phyloP scores from a whole-genome alignment of 1,140 invertebrate species.

The Helicoverpa armigera region DNA sequence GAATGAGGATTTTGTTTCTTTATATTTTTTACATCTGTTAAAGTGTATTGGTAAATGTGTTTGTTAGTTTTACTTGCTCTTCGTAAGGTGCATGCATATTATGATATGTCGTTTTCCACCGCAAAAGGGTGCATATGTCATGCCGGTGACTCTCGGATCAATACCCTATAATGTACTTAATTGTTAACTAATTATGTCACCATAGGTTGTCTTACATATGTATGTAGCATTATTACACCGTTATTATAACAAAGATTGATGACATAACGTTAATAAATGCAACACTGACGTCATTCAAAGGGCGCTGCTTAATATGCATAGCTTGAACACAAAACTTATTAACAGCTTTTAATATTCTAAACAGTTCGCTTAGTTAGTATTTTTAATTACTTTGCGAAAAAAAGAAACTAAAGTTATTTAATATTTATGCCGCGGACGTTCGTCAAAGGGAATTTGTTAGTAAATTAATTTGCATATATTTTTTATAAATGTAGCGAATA shows the following conservation, averaged over 20 bases:
- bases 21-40: background rate
- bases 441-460: constrained; percentile 11
- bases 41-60: too few relatives aligned
- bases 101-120: too few relatives aligned
- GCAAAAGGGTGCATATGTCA: too few relatives aligned
- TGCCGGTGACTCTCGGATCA: too few relatives aligned
- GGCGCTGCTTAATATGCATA: constrained; percentile 5
- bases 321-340: background rate
- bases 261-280: background rate
- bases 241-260: too few relatives aligned
- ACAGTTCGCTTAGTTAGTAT: constrained; percentile 3
- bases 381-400: constrained; percentile 25
- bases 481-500: constrained; percentile 10
- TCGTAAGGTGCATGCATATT: too few relatives aligned
- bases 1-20: background rate
- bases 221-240: too few relatives aligned
- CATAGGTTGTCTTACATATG: too few relatives aligned
- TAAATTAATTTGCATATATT: constrained; percentile 17
- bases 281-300: background rate
- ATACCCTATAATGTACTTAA: too few relatives aligned
- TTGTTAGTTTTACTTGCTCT: too few relatives aligned
- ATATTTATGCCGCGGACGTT: constrained; percentile 2
- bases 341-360: constrained; percentile 27
- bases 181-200: too few relatives aligned
- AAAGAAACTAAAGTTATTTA: constrained; percentile 5